These are phyloP conservation scores for Sebastes taczanowskii DNA, from an alignment of 2,797 vertebrate species.

Conservation along the genomic window DNA sequence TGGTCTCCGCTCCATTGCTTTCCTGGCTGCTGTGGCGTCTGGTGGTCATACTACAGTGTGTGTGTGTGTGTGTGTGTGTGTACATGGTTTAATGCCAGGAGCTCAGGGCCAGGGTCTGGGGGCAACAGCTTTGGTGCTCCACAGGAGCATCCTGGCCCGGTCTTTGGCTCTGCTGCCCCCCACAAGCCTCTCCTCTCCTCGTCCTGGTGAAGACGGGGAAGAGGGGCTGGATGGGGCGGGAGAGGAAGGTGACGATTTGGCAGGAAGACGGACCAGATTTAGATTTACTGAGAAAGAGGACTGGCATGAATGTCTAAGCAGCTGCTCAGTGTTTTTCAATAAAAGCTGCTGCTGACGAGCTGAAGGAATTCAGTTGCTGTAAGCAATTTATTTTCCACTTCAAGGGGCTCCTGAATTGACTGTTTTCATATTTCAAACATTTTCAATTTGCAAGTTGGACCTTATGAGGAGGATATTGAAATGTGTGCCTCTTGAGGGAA, in stretches of 20 bases:
- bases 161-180: slow-evolving; percentile 51
- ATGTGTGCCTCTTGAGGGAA: neutral
- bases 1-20: slow-evolving; percentile 27
- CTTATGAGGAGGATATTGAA: neutral
- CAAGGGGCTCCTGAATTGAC: neutral
- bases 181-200: slow-evolving; percentile 20
- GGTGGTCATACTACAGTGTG: slow-evolving; percentile 25
- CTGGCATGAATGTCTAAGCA: slow-evolving; percentile 61
- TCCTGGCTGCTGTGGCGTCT: slow-evolving; percentile 57
- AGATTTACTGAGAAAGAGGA: slow-evolving; percentile 57
- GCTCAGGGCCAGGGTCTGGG: slow-evolving; percentile 39
- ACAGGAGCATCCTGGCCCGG: slow-evolving; percentile 71
- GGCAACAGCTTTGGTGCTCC: slow-evolving; percentile 75
- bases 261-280: slow-evolving; percentile 59
- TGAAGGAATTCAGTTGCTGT: slow-evolving; percentile 23
- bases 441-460: slow-evolving; percentile 3
- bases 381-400: slow-evolving; percentile 26
- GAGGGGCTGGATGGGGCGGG: neutral
- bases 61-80: neutral
- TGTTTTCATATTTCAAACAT: slow-evolving; percentile 17
- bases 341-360: slow-evolving; percentile 19
- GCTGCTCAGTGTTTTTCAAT: slow-evolving; percentile 56
- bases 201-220: slow-evolving; percentile 25
- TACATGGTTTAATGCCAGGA: slow-evolving; percentile 54
- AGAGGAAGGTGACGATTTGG: slow-evolving; percentile 65